phyloP scores from a whole-genome alignment of 2,113 vertebrate species.

The Seriola rivoliana region DNA sequence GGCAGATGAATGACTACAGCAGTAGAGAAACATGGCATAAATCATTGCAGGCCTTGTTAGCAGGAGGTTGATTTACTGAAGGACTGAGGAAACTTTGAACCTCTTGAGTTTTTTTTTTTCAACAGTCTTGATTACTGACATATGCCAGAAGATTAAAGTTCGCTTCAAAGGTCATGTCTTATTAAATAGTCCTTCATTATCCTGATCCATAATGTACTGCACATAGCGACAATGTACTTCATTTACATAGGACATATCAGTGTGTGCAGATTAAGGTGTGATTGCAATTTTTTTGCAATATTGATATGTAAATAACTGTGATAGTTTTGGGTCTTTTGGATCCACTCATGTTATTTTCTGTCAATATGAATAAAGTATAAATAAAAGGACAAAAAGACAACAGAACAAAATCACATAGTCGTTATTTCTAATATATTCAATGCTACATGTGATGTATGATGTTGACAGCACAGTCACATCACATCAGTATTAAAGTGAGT shows the following conservation, averaged over 20 bases:
- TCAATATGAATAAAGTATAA: background rate
- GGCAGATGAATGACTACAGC: constrained; percentile 18
- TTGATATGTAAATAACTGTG: background rate
- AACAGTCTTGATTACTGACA: background rate
- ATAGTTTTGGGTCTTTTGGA: background rate
- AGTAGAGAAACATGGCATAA: constrained; percentile 25
- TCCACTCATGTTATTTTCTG: background rate
- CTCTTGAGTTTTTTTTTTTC: background rate
- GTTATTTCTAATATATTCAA: background rate
- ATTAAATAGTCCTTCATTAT: background rate
- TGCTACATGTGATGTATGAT: background rate
- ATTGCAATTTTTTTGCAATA: background rate
- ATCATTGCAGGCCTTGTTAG: constrained; percentile 27
- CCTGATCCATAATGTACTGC: background rate
- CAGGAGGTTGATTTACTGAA: constrained; percentile 18
- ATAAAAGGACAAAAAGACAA: background rate
- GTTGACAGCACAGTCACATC: constrained; percentile 22
- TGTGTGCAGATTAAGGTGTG: background rate
- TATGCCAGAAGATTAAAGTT: background rate
- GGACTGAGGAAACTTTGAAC: constrained; percentile 2
- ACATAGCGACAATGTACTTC: background rate
- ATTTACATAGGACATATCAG: background rate
- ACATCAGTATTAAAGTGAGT: constrained; percentile 14
- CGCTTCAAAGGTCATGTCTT: background rate
- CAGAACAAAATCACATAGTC: background rate